Conservation (phyloP, 2,113 vertebrate genomes). For the Columbina picui region DNA sequence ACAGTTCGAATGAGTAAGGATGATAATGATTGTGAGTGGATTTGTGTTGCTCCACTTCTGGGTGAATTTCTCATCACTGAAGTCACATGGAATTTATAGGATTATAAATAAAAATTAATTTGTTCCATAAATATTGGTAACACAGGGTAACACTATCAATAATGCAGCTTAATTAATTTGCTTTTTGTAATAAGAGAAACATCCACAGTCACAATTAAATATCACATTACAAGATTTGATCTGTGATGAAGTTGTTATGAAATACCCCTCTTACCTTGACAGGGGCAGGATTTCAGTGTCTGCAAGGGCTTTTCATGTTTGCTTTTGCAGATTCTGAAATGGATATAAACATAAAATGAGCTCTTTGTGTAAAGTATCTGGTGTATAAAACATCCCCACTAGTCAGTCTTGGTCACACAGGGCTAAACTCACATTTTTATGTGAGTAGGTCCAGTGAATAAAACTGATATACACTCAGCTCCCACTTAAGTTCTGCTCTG, state of each 20-base stretch:
- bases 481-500: background rate
- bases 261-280: background rate
- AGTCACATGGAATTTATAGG: background rate
- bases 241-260: background rate
- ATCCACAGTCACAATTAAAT: conserved; percentile 9
- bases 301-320: background rate
- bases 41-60: background rate
- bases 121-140: background rate
- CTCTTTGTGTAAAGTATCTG: background rate
- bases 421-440: background rate
- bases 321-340: conserved; percentile 3
- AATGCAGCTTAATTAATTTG: background rate
- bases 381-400: background rate
- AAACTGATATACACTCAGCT: background rate
- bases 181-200: background rate
- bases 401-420: background rate
- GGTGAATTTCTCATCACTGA: background rate
- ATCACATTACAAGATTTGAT: background rate
- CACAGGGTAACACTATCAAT: background rate
- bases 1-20: background rate
- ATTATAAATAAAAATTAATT: background rate
- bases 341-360: background rate
- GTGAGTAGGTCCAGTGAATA: background rate
- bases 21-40: background rate
- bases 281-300: background rate